Conservation (phyloP, 2,797 vertebrate species). For the Botia kubotai region DNA sequence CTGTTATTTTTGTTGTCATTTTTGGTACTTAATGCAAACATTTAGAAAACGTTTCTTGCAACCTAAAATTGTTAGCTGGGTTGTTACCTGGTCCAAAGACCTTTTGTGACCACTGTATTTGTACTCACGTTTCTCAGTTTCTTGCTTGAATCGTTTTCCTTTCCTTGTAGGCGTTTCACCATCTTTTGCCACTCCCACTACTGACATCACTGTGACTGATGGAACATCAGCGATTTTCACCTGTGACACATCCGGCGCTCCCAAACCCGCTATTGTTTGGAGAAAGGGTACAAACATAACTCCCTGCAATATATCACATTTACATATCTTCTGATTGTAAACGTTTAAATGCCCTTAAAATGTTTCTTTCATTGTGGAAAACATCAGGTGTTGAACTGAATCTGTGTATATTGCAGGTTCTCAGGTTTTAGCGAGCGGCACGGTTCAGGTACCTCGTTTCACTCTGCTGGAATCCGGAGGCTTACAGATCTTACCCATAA, state of each 20-base stretch:
- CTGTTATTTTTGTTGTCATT: too few species aligned
- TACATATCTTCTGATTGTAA: neutral
- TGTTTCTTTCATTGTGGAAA: neutral
- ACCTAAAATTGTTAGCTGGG: too few species aligned
- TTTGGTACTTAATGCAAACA: too few species aligned
- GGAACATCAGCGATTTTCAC: conserved; percentile 81
- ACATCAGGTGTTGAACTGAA: neutral
- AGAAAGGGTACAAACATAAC: conserved; percentile 74
- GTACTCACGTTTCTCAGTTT: neutral
- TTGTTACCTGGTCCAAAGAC: too few species aligned
- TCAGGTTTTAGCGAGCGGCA: conserved; percentile 88
- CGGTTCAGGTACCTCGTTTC: conserved; percentile 86
- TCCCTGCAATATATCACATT: neutral
- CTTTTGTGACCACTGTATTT: too few species aligned
- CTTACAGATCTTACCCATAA: conserved; percentile 84
- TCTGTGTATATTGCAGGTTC: conserved; percentile 72
- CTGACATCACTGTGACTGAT: conserved; percentile 86
- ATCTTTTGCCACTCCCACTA: conserved; percentile 76
- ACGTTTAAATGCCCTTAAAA: neutral
- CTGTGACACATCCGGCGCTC: conserved; percentile 87
- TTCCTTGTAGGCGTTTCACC: conserved; percentile 83
- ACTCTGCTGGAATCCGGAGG: conserved; percentile 87
- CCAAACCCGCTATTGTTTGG: conserved; percentile 89
- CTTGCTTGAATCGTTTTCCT: neutral
- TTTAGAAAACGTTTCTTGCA: too few species aligned